Percentiles rank a stretch among this genome's conserved stretches.
Evolutionary conservation across 2,888 invertebrate genomes (phyloP).

Genomic region (Trachelus iudaicus): DNA sequence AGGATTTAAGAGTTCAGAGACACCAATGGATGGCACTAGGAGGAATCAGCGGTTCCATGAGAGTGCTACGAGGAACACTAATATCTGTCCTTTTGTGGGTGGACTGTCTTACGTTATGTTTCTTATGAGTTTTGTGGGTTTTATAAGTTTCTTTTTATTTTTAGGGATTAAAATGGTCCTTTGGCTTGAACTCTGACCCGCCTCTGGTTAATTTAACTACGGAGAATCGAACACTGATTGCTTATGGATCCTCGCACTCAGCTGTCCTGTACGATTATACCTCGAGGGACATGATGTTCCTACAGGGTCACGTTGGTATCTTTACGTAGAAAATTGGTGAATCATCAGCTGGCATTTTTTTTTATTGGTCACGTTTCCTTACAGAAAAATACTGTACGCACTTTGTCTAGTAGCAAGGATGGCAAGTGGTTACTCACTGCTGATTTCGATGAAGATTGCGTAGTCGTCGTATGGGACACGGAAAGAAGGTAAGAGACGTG

Average conservation of each 20-base stretch:
- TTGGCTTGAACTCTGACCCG: constrained; percentile 72
- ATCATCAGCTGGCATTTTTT: not conserved
- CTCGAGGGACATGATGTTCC: constrained; percentile 70
- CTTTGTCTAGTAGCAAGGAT: constrained; percentile 66
- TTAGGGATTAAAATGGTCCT: constrained; percentile 73
- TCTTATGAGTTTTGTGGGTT: no score
- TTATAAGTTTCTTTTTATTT: constrained; percentile 19
- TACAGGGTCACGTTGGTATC: constrained; percentile 76
- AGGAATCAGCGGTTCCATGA: not conserved
- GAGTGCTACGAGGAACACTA: not conserved
- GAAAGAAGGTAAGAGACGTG: constrained; percentile 46
- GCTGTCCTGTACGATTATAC: constrained; percentile 75
- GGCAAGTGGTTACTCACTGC: constrained; percentile 73
- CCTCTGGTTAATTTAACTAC: constrained; percentile 73
- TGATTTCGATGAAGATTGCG: constrained; percentile 70
- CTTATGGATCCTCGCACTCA: constrained; percentile 75
- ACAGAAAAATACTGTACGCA: constrained; percentile 69
- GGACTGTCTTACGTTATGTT: not conserved
- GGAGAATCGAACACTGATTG: constrained; percentile 67
- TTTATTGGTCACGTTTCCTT: constrained; percentile 27
- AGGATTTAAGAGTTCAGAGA: not conserved
- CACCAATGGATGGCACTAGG: not conserved
- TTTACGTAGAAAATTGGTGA: not conserved
- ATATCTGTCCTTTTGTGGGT: constrained; percentile 6
- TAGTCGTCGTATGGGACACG: constrained; percentile 72